These are phyloP conservation scores for Agrotis segetum DNA, from an alignment of 2,888 invertebrate genomes.

Conservation along the genomic window DNA sequence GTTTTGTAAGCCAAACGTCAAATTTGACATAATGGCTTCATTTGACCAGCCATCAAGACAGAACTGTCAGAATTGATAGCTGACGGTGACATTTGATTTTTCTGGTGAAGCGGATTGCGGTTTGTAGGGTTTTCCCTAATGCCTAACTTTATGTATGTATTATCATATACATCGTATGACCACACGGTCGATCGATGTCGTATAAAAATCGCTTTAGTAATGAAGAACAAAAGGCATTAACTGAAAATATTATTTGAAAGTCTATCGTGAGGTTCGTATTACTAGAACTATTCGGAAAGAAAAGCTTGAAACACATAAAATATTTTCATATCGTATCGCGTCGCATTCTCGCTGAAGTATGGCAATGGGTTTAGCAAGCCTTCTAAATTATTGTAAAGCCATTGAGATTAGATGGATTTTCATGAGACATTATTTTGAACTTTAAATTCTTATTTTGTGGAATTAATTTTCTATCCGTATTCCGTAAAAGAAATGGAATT, in stretches of 20 bases:
- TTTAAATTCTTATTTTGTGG: no score
- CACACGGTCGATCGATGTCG: no score
- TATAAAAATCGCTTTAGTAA: no score
- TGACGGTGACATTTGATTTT: no score
- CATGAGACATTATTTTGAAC: constrained; percentile 8
- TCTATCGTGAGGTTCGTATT: background rate
- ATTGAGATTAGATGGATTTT: constrained; percentile 7
- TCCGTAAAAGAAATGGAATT: background rate
- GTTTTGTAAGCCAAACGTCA: no score
- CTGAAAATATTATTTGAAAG: background rate
- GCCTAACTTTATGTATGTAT: no score
- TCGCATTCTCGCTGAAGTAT: constrained; percentile 2
- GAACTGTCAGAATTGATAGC: no score
- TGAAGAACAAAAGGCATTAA: background rate
- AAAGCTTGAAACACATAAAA: background rate
- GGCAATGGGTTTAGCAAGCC: background rate
- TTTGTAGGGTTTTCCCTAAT: no score
- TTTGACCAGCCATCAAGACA: no score
- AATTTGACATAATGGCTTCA: no score
- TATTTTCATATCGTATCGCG: background rate
- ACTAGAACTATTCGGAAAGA: background rate
- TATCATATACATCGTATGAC: no score
- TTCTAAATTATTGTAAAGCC: background rate
- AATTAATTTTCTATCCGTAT: background rate
- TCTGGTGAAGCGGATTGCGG: no score